Percentiles rank a stretch among this genome's conserved stretches.
phyloP scores from a whole-genome alignment of 2,113 vertebrate genomes.

The Gavia stellata region DNA sequence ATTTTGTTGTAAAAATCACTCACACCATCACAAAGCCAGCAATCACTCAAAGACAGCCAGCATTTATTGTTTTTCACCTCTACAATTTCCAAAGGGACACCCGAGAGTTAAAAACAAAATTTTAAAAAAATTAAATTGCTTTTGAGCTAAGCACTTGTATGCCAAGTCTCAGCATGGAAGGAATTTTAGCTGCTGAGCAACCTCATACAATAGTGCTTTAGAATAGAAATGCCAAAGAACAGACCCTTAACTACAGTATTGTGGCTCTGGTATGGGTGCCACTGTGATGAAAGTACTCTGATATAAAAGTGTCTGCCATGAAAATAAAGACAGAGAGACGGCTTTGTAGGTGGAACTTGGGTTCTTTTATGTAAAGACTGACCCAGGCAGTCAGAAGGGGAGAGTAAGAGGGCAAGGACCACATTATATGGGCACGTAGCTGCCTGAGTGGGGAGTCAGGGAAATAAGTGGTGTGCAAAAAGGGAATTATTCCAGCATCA shows the following conservation, averaged over 20 bases:
- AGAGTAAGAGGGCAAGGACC: constrained; percentile 63
- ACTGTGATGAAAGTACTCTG: constrained; percentile 70
- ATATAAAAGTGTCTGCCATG: constrained; percentile 70
- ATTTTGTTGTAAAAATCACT: neutral
- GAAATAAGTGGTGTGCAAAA: constrained; percentile 40
- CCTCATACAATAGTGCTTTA: constrained; percentile 68
- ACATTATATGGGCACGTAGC: constrained; percentile 60
- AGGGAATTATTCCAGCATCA: constrained; percentile 41
- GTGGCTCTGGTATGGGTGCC: constrained; percentile 68
- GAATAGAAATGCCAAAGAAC: constrained; percentile 67
- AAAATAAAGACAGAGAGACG: constrained; percentile 67
- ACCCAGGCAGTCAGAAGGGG: constrained; percentile 64
- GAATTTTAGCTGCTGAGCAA: constrained; percentile 70
- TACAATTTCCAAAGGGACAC: neutral
- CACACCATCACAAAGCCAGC: neutral
- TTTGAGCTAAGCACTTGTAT: constrained; percentile 56
- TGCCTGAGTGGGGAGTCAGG: neutral
- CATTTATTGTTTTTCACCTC: neutral
- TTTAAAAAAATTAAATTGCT: constrained; percentile 60
- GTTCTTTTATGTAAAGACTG: constrained; percentile 62
- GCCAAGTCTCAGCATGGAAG: constrained; percentile 69
- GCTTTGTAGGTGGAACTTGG: constrained; percentile 69
- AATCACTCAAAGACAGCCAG: neutral
- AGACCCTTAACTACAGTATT: constrained; percentile 70
- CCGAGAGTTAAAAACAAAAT: constrained; percentile 40